A percentile compares a stretch with the other conserved stretches of the same genome.
Conservation (phyloP, 2,888 invertebrate genomes). For the Amblyteles armatorius region DNA sequence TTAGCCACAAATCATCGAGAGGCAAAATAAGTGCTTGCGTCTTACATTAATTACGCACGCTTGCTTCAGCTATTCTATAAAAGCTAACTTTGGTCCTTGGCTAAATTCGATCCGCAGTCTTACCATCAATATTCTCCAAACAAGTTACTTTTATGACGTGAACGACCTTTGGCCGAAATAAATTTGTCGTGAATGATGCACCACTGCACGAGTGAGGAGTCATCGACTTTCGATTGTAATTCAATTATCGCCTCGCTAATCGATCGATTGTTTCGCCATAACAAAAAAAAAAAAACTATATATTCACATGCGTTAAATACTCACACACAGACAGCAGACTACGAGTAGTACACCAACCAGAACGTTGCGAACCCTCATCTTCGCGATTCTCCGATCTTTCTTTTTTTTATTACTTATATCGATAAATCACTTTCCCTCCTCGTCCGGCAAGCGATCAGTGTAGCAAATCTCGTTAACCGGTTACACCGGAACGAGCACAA, state of each 20-base stretch:
- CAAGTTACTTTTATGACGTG: too few species aligned
- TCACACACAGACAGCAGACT: constrained; percentile 71
- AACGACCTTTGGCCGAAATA: too few species aligned
- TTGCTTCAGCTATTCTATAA: too few species aligned
- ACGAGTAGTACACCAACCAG: constrained; percentile 67
- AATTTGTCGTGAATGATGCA: too few species aligned
- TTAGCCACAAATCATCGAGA: too few species aligned
- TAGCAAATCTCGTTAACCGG: constrained; percentile 27
- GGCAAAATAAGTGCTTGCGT: too few species aligned
- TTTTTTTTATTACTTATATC: neutral
- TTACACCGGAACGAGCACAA: constrained; percentile 4
- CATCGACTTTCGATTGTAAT: neutral
- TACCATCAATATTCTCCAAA: too few species aligned
- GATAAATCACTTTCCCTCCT: constrained; percentile 51
- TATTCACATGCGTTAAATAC: constrained; percentile 71
- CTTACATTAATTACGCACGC: too few species aligned
- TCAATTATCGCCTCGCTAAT: neutral
- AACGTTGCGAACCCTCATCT: constrained; percentile 70
- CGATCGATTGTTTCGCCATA: neutral
- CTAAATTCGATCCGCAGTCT: too few species aligned
- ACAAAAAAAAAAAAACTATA: constrained; percentile 13
- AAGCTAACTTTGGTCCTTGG: too few species aligned
- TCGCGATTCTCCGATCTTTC: constrained; percentile 28
- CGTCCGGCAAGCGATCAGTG: constrained; percentile 12
- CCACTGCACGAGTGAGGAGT: neutral